Conservation (phyloP, 2,888 invertebrate species). For the Cheilosia vulpina region DNA sequence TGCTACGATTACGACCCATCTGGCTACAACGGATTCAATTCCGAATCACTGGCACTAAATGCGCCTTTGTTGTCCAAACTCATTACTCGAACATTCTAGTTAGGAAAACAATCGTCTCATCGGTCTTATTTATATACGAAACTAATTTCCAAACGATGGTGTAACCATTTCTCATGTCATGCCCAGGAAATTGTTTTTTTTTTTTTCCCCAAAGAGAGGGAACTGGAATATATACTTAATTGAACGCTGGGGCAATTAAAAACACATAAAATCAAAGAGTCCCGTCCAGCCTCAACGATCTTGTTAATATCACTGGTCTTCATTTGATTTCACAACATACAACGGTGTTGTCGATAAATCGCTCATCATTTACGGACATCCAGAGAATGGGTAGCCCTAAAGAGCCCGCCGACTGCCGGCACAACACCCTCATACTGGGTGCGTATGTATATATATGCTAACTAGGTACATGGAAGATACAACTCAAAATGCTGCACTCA, state of each 20-base stretch:
- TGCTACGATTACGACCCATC: conserved; percentile 3
- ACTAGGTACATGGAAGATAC: conserved; percentile 58
- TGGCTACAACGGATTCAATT: neutral
- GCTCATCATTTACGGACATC: conserved; percentile 45
- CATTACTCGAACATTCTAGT: conserved; percentile 44
- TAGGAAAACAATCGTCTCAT: conserved; percentile 42
- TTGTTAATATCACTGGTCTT: conserved; percentile 68
- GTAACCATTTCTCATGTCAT: conserved; percentile 58
- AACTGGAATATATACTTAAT: conserved; percentile 24
- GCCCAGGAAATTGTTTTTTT: conserved; percentile 13
- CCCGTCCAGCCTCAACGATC: conserved; percentile 29
- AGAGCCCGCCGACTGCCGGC: neutral
- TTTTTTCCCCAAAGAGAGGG: conserved; percentile 6
- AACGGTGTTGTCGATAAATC: conserved; percentile 58
- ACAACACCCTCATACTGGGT: conserved; percentile 57
- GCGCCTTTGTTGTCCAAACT: conserved; percentile 17
- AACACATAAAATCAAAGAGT: conserved; percentile 66
- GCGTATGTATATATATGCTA: conserved; percentile 29
- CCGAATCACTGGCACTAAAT: conserved; percentile 18
- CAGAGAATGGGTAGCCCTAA: neutral
- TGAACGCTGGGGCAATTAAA: conserved; percentile 59
- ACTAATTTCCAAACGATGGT: conserved; percentile 60
- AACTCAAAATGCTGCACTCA: conserved; percentile 69
- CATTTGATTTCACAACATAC: conserved; percentile 67
- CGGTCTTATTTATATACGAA: conserved; percentile 45